Conservation (phyloP, 2,113 vertebrate species). For the Choloepus hoffmanni region DNA sequence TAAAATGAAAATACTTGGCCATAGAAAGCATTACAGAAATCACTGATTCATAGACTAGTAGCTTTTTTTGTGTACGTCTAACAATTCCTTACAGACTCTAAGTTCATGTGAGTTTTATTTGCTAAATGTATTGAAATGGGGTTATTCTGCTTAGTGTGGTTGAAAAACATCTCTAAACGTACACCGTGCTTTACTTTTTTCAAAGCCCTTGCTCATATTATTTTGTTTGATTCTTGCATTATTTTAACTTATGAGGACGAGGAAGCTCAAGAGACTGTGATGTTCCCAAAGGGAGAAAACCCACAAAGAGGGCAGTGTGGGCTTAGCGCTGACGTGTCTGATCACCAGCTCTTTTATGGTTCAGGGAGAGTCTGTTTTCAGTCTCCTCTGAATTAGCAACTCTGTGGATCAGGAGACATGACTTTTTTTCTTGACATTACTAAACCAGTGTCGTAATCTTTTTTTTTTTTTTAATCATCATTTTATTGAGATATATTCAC, state of each 20-base stretch:
- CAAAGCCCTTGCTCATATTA: background rate
- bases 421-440: background rate
- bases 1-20: background rate
- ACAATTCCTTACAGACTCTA: background rate
- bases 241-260: background rate
- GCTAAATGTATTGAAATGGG: background rate
- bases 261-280: background rate
- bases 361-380: background rate
- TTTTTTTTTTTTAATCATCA: no score
- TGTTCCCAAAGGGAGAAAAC: background rate
- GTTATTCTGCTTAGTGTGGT: background rate
- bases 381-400: background rate
- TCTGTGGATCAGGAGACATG: background rate
- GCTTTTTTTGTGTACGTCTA: background rate
- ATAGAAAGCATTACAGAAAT: background rate
- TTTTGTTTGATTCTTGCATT: background rate
- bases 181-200: background rate
- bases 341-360: background rate
- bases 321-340: background rate
- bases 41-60: background rate
- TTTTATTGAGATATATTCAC: no score
- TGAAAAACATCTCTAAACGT: background rate
- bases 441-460: background rate
- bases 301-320: rapidly evolving
- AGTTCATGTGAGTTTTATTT: background rate